phyloP scores from a whole-genome alignment of 2,888 invertebrate species.

The Ophioninae sp. region DNA sequence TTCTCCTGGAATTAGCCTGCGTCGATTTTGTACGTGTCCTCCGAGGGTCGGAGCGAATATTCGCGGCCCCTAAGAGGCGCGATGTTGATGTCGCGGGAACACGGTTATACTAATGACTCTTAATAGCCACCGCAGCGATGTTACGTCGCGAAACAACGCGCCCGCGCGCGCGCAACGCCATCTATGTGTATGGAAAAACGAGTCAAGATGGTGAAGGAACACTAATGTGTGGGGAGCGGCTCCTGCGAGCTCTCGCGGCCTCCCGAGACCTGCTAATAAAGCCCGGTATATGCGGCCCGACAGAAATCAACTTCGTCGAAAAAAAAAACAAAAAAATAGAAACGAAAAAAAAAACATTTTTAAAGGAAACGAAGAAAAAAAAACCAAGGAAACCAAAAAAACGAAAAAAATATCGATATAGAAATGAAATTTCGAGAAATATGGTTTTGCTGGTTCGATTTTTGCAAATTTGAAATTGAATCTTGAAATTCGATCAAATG shows the following conservation, averaged over 20 bases:
- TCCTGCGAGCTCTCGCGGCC: not conserved
- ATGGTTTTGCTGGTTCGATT: too few species aligned
- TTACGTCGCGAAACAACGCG: slow-evolving; percentile 32
- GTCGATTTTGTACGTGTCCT: too few species aligned
- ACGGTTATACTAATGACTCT: slow-evolving; percentile 60
- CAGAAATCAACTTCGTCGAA: not conserved
- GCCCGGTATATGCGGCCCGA: not conserved
- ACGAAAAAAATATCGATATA: too few species aligned
- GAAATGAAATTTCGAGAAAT: too few species aligned
- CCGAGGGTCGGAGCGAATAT: not conserved
- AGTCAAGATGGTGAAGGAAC: not conserved
- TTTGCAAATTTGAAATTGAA: too few species aligned
- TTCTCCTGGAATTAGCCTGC: too few species aligned
- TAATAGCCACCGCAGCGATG: slow-evolving; percentile 53
- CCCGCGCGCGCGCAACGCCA: not conserved
- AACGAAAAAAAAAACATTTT: not conserved
- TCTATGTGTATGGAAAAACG: not conserved
- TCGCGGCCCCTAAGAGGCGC: slow-evolving; percentile 20
- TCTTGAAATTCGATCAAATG: too few species aligned
- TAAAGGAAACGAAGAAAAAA: too few species aligned
- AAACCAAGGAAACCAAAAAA: not conserved
- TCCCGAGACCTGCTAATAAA: slow-evolving; percentile 25
- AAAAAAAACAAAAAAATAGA: not conserved
- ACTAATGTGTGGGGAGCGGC: not conserved
- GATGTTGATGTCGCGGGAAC: slow-evolving; percentile 52